A percentile compares a stretch with the other conserved stretches of the same genome.
These are phyloP conservation scores for Antennarius maculatus DNA, from an alignment of 2,797 vertebrate species.

Conservation along the genomic window DNA sequence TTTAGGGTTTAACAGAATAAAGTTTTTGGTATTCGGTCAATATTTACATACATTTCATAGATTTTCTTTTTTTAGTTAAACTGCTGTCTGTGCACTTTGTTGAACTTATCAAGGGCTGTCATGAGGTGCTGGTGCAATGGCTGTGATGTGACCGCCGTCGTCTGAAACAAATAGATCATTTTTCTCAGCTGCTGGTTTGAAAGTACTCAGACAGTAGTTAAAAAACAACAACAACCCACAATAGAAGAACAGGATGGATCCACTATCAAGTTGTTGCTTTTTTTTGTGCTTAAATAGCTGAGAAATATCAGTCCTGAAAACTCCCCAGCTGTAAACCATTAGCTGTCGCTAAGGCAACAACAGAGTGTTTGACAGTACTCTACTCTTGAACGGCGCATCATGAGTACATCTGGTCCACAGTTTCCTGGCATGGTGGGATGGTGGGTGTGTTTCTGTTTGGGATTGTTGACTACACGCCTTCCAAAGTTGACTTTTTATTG, in stretches of 20 bases:
- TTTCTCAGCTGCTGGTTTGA: conserved; percentile 30
- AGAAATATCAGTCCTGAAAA: conserved; percentile 48
- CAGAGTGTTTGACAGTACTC: conserved; percentile 71
- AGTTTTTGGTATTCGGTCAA: too few species aligned
- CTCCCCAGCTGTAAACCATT: conserved; percentile 82
- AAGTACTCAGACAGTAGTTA: conserved; percentile 15
- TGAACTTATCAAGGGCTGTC: too few species aligned
- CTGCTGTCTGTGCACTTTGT: too few species aligned
- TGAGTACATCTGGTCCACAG: conserved; percentile 75
- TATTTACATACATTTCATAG: too few species aligned
- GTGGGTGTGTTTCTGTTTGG: conserved; percentile 53
- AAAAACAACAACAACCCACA: neutral
- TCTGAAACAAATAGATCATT: neutral
- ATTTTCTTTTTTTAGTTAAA: too few species aligned
- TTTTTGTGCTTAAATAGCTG: conserved; percentile 36
- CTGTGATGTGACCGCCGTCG: too few species aligned
- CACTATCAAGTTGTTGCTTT: conserved; percentile 34
- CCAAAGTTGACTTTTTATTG: conserved; percentile 41
- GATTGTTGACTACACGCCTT: conserved; percentile 49
- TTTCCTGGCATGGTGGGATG: conserved; percentile 47
- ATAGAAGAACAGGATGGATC: conserved; percentile 5
- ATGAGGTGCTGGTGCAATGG: too few species aligned
- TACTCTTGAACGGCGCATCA: conserved; percentile 62
- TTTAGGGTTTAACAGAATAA: too few species aligned
- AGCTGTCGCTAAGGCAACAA: conserved; percentile 77